These are phyloP conservation scores for Agrypnia vestita DNA, from an alignment of 1,140 invertebrate genomes.

Conservation along the genomic window DNA sequence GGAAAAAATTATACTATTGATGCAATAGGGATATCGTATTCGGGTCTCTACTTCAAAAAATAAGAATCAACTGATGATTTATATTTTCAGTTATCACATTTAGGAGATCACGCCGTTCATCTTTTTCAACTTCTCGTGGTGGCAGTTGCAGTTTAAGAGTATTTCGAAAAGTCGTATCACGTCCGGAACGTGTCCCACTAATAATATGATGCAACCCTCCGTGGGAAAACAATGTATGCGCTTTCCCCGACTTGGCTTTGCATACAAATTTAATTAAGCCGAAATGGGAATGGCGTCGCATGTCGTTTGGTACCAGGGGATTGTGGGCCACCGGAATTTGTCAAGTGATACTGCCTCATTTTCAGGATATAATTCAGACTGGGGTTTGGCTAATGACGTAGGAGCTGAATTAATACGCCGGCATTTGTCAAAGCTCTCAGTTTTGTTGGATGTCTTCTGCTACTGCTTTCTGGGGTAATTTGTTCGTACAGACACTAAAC, in stretches of 20 bases:
- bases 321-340: background rate
- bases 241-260: conserved; percentile 4
- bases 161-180: background rate
- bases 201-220: background rate
- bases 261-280: conserved; percentile 27
- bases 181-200: background rate
- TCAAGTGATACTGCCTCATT: conserved; percentile 14
- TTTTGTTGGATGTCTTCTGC: no score
- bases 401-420: background rate
- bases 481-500: no score
- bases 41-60: no score
- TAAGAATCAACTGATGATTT: no score
- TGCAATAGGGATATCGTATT: no score
- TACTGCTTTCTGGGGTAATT: no score
- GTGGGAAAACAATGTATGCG: background rate
- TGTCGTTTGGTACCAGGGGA: background rate
- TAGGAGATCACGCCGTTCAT: no score
- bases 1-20: no score
- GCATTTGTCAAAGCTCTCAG: no score
- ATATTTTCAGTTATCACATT: no score
- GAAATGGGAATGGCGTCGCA: background rate
- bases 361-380: background rate
- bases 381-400: background rate
- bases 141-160: background rate
- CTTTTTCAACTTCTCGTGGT: no score